Evolutionary conservation across 2,888 invertebrate species (phyloP).

Genomic region (Parapristionchus giblindavisi): DNA sequence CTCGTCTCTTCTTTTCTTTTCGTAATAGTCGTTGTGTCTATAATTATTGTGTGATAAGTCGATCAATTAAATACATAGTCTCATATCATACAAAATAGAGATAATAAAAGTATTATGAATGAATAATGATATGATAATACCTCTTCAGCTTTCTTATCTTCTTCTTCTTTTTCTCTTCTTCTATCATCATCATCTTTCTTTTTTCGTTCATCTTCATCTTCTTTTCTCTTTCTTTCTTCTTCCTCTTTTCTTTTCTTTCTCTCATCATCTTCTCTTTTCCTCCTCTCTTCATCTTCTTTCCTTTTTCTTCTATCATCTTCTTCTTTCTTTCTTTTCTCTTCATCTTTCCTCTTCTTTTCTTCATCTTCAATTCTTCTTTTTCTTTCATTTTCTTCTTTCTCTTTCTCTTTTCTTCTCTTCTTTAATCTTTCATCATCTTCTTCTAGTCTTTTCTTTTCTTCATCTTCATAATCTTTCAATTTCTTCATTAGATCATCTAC

Average conservation of each 20-base stretch:
- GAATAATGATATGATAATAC: not conserved
- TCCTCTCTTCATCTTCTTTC: constrained; percentile 6
- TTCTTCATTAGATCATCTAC: constrained; percentile 10
- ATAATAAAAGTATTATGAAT: not conserved
- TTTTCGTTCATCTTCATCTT: no score
- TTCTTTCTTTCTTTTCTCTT: not conserved
- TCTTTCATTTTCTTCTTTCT: constrained; percentile 12
- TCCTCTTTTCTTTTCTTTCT: not conserved
- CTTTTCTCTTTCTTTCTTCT: constrained; percentile 3
- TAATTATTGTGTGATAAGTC: no score
- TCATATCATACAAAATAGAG: not conserved
- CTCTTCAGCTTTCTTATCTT: constrained; percentile 9
- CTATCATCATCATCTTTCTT: not conserved
- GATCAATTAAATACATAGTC: not conserved
- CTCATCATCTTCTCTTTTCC: not conserved
- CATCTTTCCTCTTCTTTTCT: not conserved
- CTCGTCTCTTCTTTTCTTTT: constrained; percentile 3
- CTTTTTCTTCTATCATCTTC: not conserved
- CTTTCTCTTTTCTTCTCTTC: not conserved
- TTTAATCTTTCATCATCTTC: not conserved
- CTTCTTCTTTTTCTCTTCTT: constrained; percentile 4
- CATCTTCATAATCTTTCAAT: not conserved
- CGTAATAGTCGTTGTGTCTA: constrained; percentile 1
- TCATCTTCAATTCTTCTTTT: constrained; percentile 10
- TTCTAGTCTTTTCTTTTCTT: constrained; percentile 2